Base-by-base conservation (phyloP, 2,888 invertebrate species). In the Eupithecia tripunctaria region DNA sequence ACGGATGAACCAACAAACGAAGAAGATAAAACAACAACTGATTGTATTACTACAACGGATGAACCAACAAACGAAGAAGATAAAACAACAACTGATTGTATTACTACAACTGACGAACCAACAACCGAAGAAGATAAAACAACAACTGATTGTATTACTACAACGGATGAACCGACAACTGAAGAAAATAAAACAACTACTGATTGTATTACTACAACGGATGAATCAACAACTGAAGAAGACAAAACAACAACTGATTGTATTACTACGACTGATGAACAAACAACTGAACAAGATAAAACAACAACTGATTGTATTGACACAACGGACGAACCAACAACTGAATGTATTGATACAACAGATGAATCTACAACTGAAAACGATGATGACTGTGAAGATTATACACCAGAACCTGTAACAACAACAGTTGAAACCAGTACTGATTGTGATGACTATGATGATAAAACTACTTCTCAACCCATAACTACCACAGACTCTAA, bases 331-430 rank as follows among this genome's bases (percentile, higher is more conserved):
- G 32, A 62, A 18, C n/a, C 32, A 2, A 62, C 62, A 29, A 62
- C 36, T 1, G 60, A 60, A 27, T 14, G 29, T 29, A 18, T 18
- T 15, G 18, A 29, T 60, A 29, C 29, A 15, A 60, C 29, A 4
- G 21, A 14, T 29, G 62, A 32, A 62, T 2, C 7, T 18, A 62
- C 10, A 8, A 29, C 62, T 29, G 29, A 18, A 18, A 18, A 32
- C 29, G 62, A 62, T 36, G 32, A 27, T 60, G 59, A 60, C 21
- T 60, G 59, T 60, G 59, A 60, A 60, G 27, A 60, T 60, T 25
- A 29, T 27, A 29, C 15, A 60, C 27, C 21, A 51, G 51, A 51
- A 51, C 51, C 51, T 51, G 21, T 51, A 6, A 60, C 59, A 29
- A 60, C 59, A 0, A 60, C 29, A 7, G 8, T 27, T 60, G 59